Percentiles rank a stretch among this genome's conserved stretches.
Conservation (phyloP, 2,888 invertebrate genomes). For the Folsomia candida region DNA sequence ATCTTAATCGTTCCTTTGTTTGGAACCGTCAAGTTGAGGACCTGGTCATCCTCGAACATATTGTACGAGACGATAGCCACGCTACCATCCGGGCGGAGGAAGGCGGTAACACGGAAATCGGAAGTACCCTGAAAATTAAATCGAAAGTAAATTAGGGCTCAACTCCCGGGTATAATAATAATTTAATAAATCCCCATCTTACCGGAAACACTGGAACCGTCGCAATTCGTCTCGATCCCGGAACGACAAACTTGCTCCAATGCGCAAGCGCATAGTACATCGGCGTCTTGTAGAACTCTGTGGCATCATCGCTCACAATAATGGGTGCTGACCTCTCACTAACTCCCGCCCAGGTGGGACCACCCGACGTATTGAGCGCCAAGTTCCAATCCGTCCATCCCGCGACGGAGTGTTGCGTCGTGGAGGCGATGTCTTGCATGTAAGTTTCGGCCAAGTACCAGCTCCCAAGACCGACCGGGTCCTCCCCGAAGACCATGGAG, state of each 20-base stretch:
- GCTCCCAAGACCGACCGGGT: too few species aligned
- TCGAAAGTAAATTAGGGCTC: too few species aligned
- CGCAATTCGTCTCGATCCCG: not conserved
- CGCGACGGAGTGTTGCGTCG: conserved; percentile 69
- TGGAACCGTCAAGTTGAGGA: not conserved
- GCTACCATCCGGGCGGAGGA: not conserved
- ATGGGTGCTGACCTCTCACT: conserved; percentile 74
- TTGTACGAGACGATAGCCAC: not conserved
- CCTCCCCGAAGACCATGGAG: too few species aligned
- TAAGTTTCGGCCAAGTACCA: too few species aligned
- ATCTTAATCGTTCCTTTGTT: not conserved
- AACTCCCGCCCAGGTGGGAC: conserved; percentile 77
- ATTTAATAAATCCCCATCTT: too few species aligned
- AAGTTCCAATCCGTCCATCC: conserved; percentile 93
- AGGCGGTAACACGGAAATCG: not conserved
- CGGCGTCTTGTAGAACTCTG: conserved; percentile 82
- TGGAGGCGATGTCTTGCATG: conserved; percentile 64
- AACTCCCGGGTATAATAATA: too few species aligned
- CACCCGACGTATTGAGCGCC: conserved; percentile 68
- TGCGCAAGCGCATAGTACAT: conserved; percentile 82
- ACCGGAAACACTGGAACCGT: too few species aligned
- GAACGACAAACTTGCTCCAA: conserved; percentile 63
- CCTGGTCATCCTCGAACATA: conserved; percentile 1
- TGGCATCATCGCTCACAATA: conserved; percentile 58
- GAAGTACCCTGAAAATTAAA: too few species aligned